Evolutionary conservation across 1,140 invertebrate species (phyloP), one percentile per base, ranked within the genome.

Genomic region (Rhizoglyphus robini): DNA sequence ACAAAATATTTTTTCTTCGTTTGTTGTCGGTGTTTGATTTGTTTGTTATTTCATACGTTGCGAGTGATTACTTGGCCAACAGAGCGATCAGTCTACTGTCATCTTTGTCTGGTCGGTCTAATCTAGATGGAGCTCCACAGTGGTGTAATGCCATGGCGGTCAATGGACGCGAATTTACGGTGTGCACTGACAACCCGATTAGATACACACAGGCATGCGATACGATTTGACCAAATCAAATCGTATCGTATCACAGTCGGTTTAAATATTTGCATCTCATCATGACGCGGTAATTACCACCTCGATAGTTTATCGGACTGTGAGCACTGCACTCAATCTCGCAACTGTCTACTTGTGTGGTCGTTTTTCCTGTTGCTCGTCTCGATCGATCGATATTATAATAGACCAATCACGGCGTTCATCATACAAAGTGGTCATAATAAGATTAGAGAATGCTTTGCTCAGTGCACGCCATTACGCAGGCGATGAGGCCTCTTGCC

Each of bases 341-440:
- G n/a, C n/a, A n/a, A n/a, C n/a, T n/a, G n/a, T 15, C 41, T 46
- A 15, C 23, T 46, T 23, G 41, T 46, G 41, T 23, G 15, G 15
- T 46, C 23, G 41, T 23, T 46, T 46, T 46, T 46, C 15, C 41
- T 46, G 15, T 46, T 46, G 15, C 41, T 46, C 41, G 15, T 46
- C 15, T 46, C 51, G 51, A 54, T 54, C 51, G 51, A 54, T 54
- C 51, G 51, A 54, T 54, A 54, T 54, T 54, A n/a, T n/a, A n/a
- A n/a, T n/a, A 8, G 8, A 41, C 8, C 8, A 11, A 20, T 5
- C 51, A 54, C 8, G 20, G 23, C 31, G 20, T 32, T 54, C 51
- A 54, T 8, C 20, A 20, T 54, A 54, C 20, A 54, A 54, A 54
- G 31, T 54, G 20, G 23, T 23, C 51, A 32, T 54, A 54, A 54